Evolutionary conservation across 2,888 invertebrate genomes (phyloP).

Genomic region (Crocallis elinguaria): DNA sequence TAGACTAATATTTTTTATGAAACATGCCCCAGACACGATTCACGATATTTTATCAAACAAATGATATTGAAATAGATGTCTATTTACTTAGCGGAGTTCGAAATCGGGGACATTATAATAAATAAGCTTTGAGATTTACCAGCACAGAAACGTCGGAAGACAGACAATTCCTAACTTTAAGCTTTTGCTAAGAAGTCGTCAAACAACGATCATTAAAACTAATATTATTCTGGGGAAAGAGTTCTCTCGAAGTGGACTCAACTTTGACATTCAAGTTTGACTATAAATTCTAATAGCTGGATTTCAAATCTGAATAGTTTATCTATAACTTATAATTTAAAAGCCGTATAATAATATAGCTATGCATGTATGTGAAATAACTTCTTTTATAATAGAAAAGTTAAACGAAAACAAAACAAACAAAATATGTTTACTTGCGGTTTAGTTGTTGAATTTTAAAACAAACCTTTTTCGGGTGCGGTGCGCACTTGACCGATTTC

Average conservation of each 20-base stretch:
- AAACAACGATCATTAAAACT: conserved; percentile 41
- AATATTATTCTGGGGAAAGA: conserved; percentile 37
- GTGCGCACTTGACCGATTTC: conserved; percentile 37
- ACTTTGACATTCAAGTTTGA: conserved; percentile 34
- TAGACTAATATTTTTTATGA: too few relatives aligned
- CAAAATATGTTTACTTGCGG: too few relatives aligned
- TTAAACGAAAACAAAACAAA: background rate
- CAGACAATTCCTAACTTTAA: conserved; percentile 31
- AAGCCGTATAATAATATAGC: background rate
- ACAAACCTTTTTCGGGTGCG: conserved; percentile 22
- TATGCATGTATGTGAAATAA: background rate
- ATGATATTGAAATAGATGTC: conserved; percentile 14
- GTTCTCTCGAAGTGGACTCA: conserved; percentile 33
- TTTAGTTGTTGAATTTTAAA: conserved; percentile 3
- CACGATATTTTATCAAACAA: conserved; percentile 8
- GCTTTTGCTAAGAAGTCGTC: conserved; percentile 35
- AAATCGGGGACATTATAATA: conserved; percentile 16
- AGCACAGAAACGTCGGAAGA: conserved; percentile 25
- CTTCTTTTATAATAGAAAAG: background rate
- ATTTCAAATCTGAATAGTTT: conserved; percentile 16
- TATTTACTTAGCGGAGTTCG: conserved; percentile 9
- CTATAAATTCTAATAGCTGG: conserved; percentile 30
- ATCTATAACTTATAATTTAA: background rate
- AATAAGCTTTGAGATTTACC: conserved; percentile 23
- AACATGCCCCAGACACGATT: background rate